A percentile compares a stretch with the other conserved stretches of the same genome.
phyloP scores from a whole-genome alignment of 2,797 vertebrate species.

The Scarus forsteni region DNA sequence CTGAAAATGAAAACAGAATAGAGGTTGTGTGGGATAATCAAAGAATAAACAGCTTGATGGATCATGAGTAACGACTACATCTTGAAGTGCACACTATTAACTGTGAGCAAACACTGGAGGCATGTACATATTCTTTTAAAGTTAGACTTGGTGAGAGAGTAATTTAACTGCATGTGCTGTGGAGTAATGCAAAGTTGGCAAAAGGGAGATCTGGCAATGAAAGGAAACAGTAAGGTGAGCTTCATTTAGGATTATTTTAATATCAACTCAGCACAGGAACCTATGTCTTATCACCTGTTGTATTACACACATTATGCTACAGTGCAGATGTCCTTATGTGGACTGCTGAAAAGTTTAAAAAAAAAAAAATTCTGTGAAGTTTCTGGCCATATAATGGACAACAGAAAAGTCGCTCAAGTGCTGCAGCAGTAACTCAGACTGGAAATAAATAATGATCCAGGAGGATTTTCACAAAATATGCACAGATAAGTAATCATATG shows the following conservation, averaged over 20 bases:
- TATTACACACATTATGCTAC: neutral
- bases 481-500: too few species aligned
- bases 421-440: slow-evolving; percentile 7
- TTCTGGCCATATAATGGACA: neutral
- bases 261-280: neutral
- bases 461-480: too few species aligned
- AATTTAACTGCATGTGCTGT: neutral
- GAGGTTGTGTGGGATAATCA: slow-evolving; percentile 11
- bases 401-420: slow-evolving; percentile 5
- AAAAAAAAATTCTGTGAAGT: neutral
- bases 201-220: neutral
- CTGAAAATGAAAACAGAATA: slow-evolving; percentile 29
- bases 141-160: neutral
- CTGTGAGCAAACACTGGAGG: slow-evolving; percentile 10
- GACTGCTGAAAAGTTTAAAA: neutral
- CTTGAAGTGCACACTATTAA: slow-evolving; percentile 4
- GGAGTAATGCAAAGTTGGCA: neutral
- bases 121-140: slow-evolving; percentile 4
- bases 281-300: neutral
- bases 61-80: neutral
- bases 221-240: neutral
- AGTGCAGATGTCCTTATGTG: neutral
- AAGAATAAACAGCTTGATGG: slow-evolving; percentile 5
- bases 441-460: neutral
- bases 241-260: slow-evolving; percentile 1